Evolutionary conservation across 2,113 vertebrate species (phyloP).

Genomic region (Pterocles gutturalis): DNA sequence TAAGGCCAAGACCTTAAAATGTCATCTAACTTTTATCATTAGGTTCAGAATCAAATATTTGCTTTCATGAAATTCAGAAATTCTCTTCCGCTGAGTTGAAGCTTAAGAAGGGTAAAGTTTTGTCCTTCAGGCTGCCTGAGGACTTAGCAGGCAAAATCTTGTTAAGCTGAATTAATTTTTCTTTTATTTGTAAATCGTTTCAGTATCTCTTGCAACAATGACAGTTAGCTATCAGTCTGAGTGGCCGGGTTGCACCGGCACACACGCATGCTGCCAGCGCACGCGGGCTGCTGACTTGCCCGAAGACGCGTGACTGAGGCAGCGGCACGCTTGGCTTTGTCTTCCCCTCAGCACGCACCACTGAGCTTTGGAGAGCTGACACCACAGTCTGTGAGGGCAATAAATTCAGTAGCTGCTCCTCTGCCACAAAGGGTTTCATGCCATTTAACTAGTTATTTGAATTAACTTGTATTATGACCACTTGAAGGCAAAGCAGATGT

Average conservation of each 20-base stretch:
- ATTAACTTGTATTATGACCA: not conserved
- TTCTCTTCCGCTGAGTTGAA: not conserved
- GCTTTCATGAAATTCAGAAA: conserved; percentile 11
- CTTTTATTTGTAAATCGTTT: not conserved
- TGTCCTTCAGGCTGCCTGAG: not conserved
- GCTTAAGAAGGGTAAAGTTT: not conserved
- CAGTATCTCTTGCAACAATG: not conserved
- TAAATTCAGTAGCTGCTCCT: not conserved
- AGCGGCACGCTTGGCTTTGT: not conserved
- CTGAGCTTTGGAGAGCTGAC: not conserved
- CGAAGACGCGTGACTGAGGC: fast-evolving
- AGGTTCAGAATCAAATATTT: conserved; percentile 50
- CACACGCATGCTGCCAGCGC: not conserved
- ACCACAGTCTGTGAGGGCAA: not conserved
- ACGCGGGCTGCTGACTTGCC: not conserved
- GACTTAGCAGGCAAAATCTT: conserved; percentile 23
- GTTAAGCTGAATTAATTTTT: conserved; percentile 1
- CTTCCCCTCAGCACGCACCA: not conserved
- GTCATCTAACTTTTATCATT: not conserved
- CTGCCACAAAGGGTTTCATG: not conserved
- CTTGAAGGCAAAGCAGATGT: not conserved
- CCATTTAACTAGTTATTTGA: not conserved
- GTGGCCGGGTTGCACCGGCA: not conserved
- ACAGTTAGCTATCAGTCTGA: too few species aligned
- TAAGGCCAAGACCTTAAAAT: conserved; percentile 31